phyloP scores from a whole-genome alignment of 2,888 invertebrate genomes.

The Anarsia innoxiella region DNA sequence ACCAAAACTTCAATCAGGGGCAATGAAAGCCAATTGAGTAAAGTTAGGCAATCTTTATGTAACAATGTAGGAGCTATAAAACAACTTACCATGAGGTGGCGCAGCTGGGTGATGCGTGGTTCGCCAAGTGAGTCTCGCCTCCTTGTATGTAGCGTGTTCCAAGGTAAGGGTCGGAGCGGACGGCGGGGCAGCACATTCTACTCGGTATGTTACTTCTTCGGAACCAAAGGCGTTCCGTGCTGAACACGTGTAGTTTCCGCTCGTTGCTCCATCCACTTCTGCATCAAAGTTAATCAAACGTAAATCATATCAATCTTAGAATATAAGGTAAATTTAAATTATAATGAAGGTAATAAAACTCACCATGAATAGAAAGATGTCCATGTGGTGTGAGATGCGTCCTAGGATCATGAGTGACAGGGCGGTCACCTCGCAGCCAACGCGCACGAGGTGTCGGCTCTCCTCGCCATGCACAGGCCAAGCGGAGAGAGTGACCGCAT shows the following conservation, averaged over 20 bases:
- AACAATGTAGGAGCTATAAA: neutral
- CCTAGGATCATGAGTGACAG: conserved; percentile 82
- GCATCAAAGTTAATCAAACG: conserved; percentile 9
- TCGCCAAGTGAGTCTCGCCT: conserved; percentile 66
- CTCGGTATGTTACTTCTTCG: conserved; percentile 86
- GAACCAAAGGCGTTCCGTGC: conserved; percentile 89
- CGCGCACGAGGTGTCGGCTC: conserved; percentile 84
- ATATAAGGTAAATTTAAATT: no score
- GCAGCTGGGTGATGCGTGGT: conserved; percentile 76
- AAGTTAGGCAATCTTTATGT: no score
- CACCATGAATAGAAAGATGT: conserved; percentile 82
- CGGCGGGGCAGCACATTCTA: conserved; percentile 86
- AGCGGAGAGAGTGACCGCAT: conserved; percentile 79
- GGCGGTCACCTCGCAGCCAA: conserved; percentile 82
- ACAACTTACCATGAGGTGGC: conserved; percentile 54
- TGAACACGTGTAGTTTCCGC: conserved; percentile 87
- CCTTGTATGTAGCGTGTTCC: conserved; percentile 81
- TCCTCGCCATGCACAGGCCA: conserved; percentile 84
- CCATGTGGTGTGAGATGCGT: conserved; percentile 82
- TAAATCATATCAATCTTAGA: neutral
- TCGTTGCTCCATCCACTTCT: conserved; percentile 82
- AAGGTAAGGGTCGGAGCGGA: conserved; percentile 79
- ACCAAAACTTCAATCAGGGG: no score
- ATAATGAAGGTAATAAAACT: no score
- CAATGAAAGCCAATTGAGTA: no score